phyloP scores from a whole-genome alignment of 2,113 vertebrate genomes.

The Daubentonia madagascariensis region DNA sequence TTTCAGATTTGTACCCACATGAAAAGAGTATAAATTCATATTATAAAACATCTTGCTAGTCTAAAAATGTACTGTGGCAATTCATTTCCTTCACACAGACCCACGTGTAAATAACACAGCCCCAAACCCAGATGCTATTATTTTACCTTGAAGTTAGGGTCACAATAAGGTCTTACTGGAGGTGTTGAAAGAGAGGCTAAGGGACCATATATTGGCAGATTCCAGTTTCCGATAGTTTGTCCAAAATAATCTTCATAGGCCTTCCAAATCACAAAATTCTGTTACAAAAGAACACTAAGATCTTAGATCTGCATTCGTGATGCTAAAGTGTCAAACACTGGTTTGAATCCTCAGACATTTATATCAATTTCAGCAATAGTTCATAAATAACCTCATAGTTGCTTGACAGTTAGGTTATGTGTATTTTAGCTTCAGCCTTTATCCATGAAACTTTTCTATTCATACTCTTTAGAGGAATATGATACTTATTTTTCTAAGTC shows the following conservation, averaged over 20 bases:
- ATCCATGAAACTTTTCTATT: background rate
- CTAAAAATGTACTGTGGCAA: background rate
- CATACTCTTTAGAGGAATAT: background rate
- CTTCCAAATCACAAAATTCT: background rate
- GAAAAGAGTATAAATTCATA: background rate
- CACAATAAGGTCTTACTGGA: background rate
- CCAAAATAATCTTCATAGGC: background rate
- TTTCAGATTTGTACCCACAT: background rate
- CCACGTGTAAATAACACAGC: background rate
- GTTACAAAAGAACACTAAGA: background rate
- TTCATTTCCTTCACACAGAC: background rate
- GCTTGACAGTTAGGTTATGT: background rate
- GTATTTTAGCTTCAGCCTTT: background rate
- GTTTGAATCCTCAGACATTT: background rate
- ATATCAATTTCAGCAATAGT: background rate
- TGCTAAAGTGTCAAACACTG: background rate
- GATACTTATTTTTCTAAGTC: background rate
- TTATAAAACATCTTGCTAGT: background rate
- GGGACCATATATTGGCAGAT: background rate
- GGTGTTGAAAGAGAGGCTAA: background rate
- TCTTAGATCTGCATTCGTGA: background rate
- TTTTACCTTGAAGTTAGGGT: background rate
- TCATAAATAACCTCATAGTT: background rate
- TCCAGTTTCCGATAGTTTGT: background rate
- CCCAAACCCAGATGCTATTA: background rate